These are phyloP conservation scores for Podarcis cretensis DNA, from an alignment of 2,113 vertebrate species.

Conservation along the genomic window DNA sequence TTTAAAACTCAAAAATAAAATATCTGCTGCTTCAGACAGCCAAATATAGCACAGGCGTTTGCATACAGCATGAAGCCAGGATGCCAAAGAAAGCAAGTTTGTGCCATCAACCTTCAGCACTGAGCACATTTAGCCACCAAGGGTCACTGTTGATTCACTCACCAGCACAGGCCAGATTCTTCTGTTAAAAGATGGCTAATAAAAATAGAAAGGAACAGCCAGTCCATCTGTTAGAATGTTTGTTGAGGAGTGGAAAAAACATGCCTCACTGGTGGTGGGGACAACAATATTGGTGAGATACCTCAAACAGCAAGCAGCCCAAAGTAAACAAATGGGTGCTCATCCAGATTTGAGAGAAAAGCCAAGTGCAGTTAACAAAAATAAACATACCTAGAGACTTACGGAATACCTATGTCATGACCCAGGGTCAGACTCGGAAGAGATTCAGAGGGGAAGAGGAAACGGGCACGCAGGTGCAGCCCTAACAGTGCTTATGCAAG, in stretches of 20 bases:
- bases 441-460: too few species aligned
- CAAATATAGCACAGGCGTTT: neutral
- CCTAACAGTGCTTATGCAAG: neutral
- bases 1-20: neutral
- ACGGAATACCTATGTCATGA: neutral
- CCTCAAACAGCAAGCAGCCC: neutral
- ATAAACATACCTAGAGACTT: neutral
- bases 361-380: neutral
- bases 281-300: neutral
- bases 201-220: neutral
- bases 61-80: accelerated
- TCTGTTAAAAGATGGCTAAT: neutral
- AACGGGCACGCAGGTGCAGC: too few species aligned
- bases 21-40: neutral
- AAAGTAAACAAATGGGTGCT: neutral
- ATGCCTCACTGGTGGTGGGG: neutral
- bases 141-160: conserved; percentile 69
- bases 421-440: too few species aligned
- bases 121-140: conserved; percentile 56
- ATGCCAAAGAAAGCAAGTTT: neutral
- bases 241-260: neutral
- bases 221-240: neutral
- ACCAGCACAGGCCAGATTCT: neutral
- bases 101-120: conserved; percentile 19
- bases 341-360: neutral